Evolutionary conservation across 2,797 vertebrate species (phyloP).

Genomic region (Coluber constrictor): DNA sequence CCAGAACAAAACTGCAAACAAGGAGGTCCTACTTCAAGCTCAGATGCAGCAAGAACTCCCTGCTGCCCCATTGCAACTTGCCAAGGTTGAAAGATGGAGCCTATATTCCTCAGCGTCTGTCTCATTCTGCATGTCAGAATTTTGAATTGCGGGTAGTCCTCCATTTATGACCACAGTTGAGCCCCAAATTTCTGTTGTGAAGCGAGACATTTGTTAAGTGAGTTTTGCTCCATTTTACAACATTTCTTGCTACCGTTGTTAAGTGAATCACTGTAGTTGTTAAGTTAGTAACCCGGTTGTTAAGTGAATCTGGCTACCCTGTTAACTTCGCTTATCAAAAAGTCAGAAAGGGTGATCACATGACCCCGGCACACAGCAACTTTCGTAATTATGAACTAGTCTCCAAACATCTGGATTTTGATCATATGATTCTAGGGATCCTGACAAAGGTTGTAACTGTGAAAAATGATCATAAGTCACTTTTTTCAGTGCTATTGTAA

Average conservation of each 20-base stretch:
- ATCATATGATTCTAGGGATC: not conserved
- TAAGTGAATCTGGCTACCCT: not conserved
- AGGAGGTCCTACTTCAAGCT: not conserved
- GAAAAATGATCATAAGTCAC: not conserved
- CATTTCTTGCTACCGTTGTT: not conserved
- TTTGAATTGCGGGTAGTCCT: not conserved
- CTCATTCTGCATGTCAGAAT: not conserved
- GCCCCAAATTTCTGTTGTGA: not conserved
- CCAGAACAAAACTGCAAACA: not conserved
- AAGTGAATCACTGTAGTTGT: not conserved
- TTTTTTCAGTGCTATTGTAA: not conserved
- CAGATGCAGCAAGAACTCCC: not conserved
- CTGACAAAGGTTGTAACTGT: not conserved
- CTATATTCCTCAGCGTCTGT: not conserved
- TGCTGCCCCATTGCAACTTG: not conserved
- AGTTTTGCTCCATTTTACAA: not conserved
- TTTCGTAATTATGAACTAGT: not conserved
- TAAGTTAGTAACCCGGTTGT: not conserved
- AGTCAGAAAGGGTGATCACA: not conserved
- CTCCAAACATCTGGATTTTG: not conserved
- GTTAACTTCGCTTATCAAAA: not conserved
- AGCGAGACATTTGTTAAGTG: not conserved
- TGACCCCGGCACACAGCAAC: not conserved
- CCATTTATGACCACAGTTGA: not conserved
- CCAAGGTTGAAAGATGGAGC: not conserved